A percentile compares a stretch with the other conserved stretches of the same genome.
Conservation (phyloP, 1,140 invertebrate species). For the Formica selysi region DNA sequence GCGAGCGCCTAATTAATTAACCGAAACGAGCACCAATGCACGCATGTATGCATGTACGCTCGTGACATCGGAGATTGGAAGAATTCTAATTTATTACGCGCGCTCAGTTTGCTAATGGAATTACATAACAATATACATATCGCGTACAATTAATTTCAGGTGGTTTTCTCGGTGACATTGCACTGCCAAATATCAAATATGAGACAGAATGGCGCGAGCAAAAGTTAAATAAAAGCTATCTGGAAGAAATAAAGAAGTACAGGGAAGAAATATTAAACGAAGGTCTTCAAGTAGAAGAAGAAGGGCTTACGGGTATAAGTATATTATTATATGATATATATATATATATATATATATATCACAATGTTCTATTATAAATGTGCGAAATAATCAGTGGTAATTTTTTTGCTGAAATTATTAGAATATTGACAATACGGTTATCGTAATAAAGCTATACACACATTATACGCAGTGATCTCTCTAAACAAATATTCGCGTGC, state of each 20-base stretch:
- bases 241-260: conserved; percentile 91
- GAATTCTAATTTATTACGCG: conserved; percentile 59
- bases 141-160: conserved; percentile 86
- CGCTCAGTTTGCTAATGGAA: neutral
- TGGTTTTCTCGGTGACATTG: conserved; percentile 93
- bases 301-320: conserved; percentile 89
- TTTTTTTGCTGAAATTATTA: neutral
- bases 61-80: conserved; percentile 11
- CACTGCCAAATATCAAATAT: conserved; percentile 89
- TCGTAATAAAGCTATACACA: neutral
- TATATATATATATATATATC: neutral
- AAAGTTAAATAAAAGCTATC: conserved; percentile 89
- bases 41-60: neutral
- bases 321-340: neutral
- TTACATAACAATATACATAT: neutral
- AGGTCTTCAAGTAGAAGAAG: conserved; percentile 93
- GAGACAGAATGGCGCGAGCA: conserved; percentile 86
- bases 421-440: neutral
- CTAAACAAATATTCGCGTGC: neutral
- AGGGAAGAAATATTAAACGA: conserved; percentile 93
- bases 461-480: neutral
- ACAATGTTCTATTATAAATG: neutral
- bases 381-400: neutral
- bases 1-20: conserved; percentile 66
- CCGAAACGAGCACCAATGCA: conserved; percentile 38